Base-by-base conservation (phyloP, 2,888 invertebrate genomes). In the Amblyjoppa proteus region DNA sequence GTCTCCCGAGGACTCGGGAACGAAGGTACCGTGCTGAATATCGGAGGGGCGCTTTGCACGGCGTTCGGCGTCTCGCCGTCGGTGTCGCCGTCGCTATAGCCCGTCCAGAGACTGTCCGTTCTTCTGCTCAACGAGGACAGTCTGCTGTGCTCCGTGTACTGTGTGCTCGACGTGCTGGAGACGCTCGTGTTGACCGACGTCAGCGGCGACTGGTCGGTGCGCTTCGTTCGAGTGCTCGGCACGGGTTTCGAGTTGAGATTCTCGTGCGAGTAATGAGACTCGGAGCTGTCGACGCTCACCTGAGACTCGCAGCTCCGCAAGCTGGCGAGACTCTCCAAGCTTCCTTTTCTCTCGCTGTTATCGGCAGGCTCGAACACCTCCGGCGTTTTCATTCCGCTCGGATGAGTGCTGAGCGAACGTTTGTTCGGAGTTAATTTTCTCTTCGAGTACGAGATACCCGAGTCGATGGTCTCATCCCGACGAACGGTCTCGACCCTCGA, bases 281-380 rank as follows among this genome's bases (percentile, higher is more conserved):
- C 94, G 0, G 92, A 92, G 69, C 93, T 93, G 85, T 95, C 95
- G 6, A 94, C 93, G 88, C 95, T 95, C 3, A 94, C 93, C 87
- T 95, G 95, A 56, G 94, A 94, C 88, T 94, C 94, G 69, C 92
- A 94, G 86, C 94, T 94, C 75, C 93, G 92, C 71, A 94, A 90
- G 25, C 95, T 95, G 7, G 94, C 94, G 68, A 95, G 91, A 56
- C 95, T 95, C 88, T 96, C 95, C 64, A 95, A 94, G 85, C 95
- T 95, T 45, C 95, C 95, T 90, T 95, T 95, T 49, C 95, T 93
- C 76, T 94, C 94, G 2, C 93, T 90, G 34, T 91, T 89, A 3
- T 93, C 91, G 0, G 91, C 91, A 0, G 90, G 87, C 53, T 91
- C 91, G 34, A 90, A 91, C 13, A 88, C 92, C 93, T 88, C 88